Evolutionary conservation across 2,113 vertebrate genomes (phyloP).

Genomic region (Python bivittatus): DNA sequence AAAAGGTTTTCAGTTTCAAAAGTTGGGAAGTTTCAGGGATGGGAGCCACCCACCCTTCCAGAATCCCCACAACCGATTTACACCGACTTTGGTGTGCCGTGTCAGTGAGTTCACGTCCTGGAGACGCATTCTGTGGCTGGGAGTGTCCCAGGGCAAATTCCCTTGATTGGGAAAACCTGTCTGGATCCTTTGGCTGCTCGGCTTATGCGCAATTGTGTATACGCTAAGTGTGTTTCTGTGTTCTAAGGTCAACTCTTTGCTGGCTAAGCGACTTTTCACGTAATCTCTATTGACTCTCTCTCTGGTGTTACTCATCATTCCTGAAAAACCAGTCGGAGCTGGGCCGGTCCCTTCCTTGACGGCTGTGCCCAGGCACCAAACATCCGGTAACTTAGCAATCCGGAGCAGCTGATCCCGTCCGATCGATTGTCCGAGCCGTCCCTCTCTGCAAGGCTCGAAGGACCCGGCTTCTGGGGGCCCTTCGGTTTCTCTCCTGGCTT

Average conservation of each 20-base stretch:
- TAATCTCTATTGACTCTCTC: no score
- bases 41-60: background rate
- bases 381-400: background rate
- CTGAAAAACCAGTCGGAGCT: background rate
- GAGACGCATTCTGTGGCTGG: background rate
- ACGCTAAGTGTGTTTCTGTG: accelerated
- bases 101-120: background rate
- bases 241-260: background rate
- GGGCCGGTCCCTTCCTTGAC: background rate
- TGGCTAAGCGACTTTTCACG: background rate
- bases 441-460: no score
- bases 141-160: background rate
- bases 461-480: no score
- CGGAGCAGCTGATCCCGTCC: background rate
- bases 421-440: background rate
- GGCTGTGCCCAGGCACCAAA: background rate
- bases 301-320: background rate
- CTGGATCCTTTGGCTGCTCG: background rate
- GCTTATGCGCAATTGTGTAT: no score
- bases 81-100: no score
- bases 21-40: background rate
- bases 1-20: background rate
- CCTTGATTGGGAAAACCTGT: background rate
- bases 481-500: no score
- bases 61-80: background rate